A percentile compares a stretch with the other conserved stretches of the same genome.
Conservation (phyloP, 2,797 vertebrate species). For the Petrocephalus schoutedeni region DNA sequence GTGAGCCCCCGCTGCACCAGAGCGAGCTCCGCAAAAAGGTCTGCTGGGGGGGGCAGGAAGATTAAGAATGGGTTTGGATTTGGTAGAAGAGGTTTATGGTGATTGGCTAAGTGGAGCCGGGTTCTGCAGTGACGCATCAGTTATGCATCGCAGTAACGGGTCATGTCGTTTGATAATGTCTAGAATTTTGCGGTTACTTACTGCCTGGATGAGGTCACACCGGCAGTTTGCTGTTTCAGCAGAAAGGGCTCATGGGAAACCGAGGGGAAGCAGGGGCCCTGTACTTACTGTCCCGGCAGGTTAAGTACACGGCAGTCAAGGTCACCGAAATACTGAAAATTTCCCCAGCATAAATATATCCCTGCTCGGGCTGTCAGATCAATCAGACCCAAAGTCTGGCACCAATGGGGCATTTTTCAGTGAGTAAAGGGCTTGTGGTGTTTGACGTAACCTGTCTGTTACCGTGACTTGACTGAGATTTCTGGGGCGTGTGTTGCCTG, state of each 20-base stretch:
- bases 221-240: background rate
- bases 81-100: background rate
- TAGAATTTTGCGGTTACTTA: background rate
- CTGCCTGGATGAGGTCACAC: background rate
- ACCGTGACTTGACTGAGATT: background rate
- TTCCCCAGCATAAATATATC: background rate
- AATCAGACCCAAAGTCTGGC: background rate
- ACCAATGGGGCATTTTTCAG: background rate
- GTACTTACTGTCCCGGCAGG: background rate
- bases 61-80: background rate
- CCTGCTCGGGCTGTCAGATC: background rate
- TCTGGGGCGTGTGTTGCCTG: background rate
- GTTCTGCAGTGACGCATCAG: background rate
- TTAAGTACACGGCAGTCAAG: background rate
- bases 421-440: background rate
- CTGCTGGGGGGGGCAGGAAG: background rate
- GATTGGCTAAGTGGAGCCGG: background rate
- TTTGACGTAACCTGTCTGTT: background rate
- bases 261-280: background rate
- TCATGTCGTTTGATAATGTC: background rate
- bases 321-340: background rate
- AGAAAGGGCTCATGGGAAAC: background rate
- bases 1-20: slow-evolving; percentile 43
- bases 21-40: background rate
- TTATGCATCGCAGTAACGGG: background rate